Evolutionary conservation across 2,113 vertebrate species (phyloP).

Genomic region (Sylvicapra grimmia): DNA sequence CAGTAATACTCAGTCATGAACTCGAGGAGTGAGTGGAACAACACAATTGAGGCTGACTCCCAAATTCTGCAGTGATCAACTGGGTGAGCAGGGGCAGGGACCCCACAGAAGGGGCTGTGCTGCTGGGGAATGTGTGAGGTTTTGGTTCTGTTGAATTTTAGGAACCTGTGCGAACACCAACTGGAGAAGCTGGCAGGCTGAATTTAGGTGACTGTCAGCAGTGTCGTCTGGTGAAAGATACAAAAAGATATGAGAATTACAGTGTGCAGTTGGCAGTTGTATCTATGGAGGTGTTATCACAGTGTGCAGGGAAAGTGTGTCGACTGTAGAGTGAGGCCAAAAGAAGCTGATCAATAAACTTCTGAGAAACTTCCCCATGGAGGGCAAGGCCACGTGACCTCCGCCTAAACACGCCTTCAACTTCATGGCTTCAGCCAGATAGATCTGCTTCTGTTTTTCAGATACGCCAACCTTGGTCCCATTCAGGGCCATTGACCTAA

Average conservation of each 20-base stretch:
- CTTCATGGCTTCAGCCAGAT: neutral
- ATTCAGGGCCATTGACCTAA: neutral
- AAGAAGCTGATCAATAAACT: neutral
- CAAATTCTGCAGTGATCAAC: neutral
- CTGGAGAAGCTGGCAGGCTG: neutral
- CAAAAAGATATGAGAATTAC: neutral
- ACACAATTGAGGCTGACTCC: neutral
- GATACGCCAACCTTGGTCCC: neutral
- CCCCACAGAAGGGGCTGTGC: neutral
- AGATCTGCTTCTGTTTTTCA: neutral
- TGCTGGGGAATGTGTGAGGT: neutral
- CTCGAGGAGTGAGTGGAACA: neutral
- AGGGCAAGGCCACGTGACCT: neutral
- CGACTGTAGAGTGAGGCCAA: neutral
- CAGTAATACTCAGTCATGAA: neutral
- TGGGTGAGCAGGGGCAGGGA: neutral
- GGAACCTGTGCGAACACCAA: neutral
- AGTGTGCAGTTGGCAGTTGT: neutral
- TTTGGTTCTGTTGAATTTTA: neutral
- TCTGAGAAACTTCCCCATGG: neutral
- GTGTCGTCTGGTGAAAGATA: neutral
- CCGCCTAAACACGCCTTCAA: rapidly evolving
- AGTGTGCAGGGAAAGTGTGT: neutral
- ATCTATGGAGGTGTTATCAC: neutral
- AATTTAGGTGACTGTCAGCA: neutral